Conservation (phyloP, 2,113 vertebrate species). For the Lichenostomus cassidix region DNA sequence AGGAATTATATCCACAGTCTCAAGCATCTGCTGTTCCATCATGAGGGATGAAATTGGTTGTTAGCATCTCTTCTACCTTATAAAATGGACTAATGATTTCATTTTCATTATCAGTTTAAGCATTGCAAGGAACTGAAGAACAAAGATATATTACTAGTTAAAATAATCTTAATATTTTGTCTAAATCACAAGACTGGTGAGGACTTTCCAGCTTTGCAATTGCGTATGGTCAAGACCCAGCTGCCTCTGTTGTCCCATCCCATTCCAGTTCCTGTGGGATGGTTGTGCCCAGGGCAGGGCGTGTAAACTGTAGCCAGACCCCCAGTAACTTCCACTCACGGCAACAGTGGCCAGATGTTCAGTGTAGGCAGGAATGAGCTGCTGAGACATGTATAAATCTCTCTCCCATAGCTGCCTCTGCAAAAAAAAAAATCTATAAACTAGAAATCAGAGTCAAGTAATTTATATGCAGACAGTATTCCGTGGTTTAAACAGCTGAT, state of each 20-base stretch:
- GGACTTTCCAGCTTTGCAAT: neutral
- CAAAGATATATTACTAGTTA: neutral
- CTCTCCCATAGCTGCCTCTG: neutral
- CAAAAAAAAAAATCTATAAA: neutral
- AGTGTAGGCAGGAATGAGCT: neutral
- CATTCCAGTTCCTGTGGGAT: neutral
- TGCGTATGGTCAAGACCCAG: neutral
- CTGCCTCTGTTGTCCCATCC: neutral
- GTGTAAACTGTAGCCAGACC: accelerated
- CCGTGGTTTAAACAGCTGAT: neutral
- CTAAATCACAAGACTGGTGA: neutral
- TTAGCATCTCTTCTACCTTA: neutral
- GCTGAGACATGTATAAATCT: neutral
- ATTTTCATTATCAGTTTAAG: neutral
- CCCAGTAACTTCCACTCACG: neutral
- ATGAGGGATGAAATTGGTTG: neutral
- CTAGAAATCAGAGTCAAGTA: neutral
- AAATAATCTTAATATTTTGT: neutral
- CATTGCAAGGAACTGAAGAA: neutral
- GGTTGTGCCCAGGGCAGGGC: neutral
- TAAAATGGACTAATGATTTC: neutral
- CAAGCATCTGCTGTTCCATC: neutral
- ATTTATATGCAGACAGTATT: neutral
- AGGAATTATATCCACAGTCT: neutral
- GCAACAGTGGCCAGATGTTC: neutral